A percentile compares a stretch with the other conserved stretches of the same genome.
phyloP scores from a whole-genome alignment of 2,888 invertebrate genomes.

The Drosophila lutescens region DNA sequence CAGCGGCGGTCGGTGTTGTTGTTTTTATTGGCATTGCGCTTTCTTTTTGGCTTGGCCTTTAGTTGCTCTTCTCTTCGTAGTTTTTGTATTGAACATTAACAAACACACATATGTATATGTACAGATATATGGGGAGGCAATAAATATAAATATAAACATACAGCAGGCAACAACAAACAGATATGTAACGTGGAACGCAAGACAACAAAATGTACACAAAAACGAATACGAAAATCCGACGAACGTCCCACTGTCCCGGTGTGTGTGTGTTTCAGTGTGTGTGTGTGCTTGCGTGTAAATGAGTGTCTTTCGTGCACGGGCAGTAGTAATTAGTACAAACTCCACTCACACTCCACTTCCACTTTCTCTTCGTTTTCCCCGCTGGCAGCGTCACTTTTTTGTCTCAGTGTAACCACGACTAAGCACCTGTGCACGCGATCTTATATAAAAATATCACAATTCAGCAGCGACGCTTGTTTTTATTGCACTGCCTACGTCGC shows the following conservation, averaged over 20 bases:
- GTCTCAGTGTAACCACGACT: slow-evolving; percentile 24
- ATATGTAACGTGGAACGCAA: slow-evolving; percentile 52
- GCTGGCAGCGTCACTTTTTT: slow-evolving; percentile 20
- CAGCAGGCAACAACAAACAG: slow-evolving; percentile 63
- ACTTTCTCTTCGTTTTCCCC: slow-evolving; percentile 10
- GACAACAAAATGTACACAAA: slow-evolving; percentile 66
- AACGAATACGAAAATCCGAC: slow-evolving; percentile 32
- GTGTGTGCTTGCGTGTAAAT: slow-evolving; percentile 56
- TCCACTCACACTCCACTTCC: slow-evolving; percentile 57
- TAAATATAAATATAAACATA: slow-evolving; percentile 55
- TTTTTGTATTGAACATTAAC: slow-evolving; percentile 38
- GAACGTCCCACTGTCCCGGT: slow-evolving; percentile 29
- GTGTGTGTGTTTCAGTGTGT: slow-evolving; percentile 27
- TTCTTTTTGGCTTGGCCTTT: slow-evolving; percentile 40
- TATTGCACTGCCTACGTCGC: slow-evolving; percentile 24
- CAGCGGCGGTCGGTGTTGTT: slow-evolving; percentile 46
- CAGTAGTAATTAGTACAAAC: slow-evolving; percentile 69
- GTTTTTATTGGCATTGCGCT: slow-evolving; percentile 69
- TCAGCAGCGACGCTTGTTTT: slow-evolving; percentile 38
- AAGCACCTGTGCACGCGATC: slow-evolving; percentile 44
- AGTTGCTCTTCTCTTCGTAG: slow-evolving; percentile 23
- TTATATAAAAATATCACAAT: slow-evolving; percentile 16
- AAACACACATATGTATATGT: slow-evolving; percentile 57
- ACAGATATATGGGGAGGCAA: slow-evolving; percentile 58
- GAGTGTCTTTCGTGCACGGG: slow-evolving; percentile 67